Evolutionary conservation across 2,888 invertebrate genomes (phyloP).

Genomic region (Oscheius sp.): DNA sequence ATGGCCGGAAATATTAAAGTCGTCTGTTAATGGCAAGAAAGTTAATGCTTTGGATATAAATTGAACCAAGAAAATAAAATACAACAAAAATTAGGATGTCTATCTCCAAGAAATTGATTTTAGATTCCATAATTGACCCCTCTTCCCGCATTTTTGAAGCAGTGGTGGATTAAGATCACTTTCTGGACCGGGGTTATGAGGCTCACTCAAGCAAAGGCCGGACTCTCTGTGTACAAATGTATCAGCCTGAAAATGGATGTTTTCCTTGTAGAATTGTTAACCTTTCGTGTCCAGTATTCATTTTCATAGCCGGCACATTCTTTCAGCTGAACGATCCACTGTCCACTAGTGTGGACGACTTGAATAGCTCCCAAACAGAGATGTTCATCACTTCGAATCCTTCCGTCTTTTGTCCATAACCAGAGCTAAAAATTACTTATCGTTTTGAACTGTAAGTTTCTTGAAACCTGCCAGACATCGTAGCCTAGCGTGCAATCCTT

Average conservation of each 20-base stretch:
- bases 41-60: slow-evolving; percentile 17
- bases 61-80: slow-evolving; percentile 24
- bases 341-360: slow-evolving; percentile 43
- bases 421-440: slow-evolving; percentile 62
- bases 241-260: slow-evolving; percentile 2
- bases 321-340: slow-evolving; percentile 67
- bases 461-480: slow-evolving; percentile 70
- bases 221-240: slow-evolving; percentile 52
- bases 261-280: no score
- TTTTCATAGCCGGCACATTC: slow-evolving; percentile 67
- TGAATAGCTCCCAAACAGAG: slow-evolving; percentile 58
- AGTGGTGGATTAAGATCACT: slow-evolving; percentile 43
- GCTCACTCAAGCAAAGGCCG: slow-evolving; percentile 58
- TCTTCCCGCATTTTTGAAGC: slow-evolving; percentile 16
- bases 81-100: slow-evolving; percentile 27
- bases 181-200: slow-evolving; percentile 28
- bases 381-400: slow-evolving; percentile 68
- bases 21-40: slow-evolving; percentile 19
- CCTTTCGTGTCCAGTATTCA: slow-evolving; percentile 61
- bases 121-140: slow-evolving; percentile 19
- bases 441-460: not conserved
- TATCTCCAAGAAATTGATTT: slow-evolving; percentile 2
- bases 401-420: slow-evolving; percentile 60
- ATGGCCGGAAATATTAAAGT: slow-evolving; percentile 22
- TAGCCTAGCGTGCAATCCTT: slow-evolving; percentile 67